Evolutionary conservation across 1,140 invertebrate species (phyloP), one percentile per base, ranked within the genome.

Genomic region (Heliconius nattereri): DNA sequence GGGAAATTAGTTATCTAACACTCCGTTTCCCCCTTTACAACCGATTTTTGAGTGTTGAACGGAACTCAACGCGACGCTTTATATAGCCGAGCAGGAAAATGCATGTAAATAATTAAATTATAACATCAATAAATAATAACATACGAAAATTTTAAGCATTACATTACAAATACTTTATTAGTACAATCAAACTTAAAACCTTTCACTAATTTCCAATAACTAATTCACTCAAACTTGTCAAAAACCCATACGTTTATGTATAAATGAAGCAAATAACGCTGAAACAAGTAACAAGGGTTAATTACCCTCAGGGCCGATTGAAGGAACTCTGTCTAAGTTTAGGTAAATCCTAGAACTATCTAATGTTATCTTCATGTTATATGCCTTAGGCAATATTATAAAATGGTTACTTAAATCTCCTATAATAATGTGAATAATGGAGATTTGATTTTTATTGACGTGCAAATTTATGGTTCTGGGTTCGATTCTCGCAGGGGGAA

Each of bases 281-380:
- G 49, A 60, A 57, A 75, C 35, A 32, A 29, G 74, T 29, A 74
- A 75, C 52, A 40, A 66, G 35, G 35, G 52, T 70, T 66, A 16
- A 75, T 66, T 23, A 37, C 20, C 74, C 35, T 75, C 7, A 66
- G 57, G 74, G 54, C 32, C 8, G 35, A 66, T 23, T 66, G 16
- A 40, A 2, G 35, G 8, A 45, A 66, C 20, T 29, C 45, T 49
- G 35, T 75, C 54, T 75, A 23, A 75, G 74, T 40, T 66, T 32
- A 75, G 54, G 57, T 1, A 66, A 60, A 40, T 75, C n/a, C 32
- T 40, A 75, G 32, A 16, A 45, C 40, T 45, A 45, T 45, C 11
- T 16, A 40, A 75, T 60, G 32, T 75, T 75, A 75, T 45, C 13
- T 75, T 60, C 52, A 49, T 45, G 35, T 60, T 37, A 60, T 75